These are phyloP conservation scores for Masnerella sp. DNA, from an alignment of 2,888 invertebrate species.

Conservation along the genomic window DNA sequence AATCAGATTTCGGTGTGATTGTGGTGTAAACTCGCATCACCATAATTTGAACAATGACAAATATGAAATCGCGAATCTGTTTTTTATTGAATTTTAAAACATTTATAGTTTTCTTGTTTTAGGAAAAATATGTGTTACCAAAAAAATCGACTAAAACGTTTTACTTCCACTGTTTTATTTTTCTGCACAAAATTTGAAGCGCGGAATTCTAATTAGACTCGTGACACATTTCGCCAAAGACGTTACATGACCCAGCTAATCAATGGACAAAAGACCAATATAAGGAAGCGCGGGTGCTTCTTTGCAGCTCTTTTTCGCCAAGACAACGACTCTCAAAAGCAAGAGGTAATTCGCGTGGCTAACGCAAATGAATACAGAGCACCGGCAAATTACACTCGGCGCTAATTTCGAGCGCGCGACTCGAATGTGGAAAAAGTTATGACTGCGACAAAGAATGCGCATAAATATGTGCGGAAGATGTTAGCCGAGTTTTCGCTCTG, in stretches of 20 bases:
- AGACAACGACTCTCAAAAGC: conserved; percentile 44
- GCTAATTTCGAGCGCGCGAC: conserved; percentile 33
- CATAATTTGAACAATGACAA: too few species aligned
- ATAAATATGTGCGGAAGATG: conserved; percentile 11
- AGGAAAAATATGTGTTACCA: too few species aligned
- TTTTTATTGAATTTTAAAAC: too few species aligned
- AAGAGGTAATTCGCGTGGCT: conserved; percentile 44
- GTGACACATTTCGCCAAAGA: conserved; percentile 25
- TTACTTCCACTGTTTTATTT: too few species aligned
- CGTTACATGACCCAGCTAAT: conserved; percentile 28
- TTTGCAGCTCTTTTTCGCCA: conserved; percentile 22
- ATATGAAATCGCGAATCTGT: too few species aligned
- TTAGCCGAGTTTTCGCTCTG: conserved; percentile 12
- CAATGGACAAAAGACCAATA: conserved; percentile 41
- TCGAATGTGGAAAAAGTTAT: conserved; percentile 43
- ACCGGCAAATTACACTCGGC: conserved; percentile 39
- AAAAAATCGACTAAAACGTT: too few species aligned
- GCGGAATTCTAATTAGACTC: conserved; percentile 28
- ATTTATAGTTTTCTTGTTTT: too few species aligned
- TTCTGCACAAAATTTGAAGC: background rate
- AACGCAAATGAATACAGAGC: conserved; percentile 44
- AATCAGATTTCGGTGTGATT: too few species aligned
- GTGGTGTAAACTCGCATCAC: too few species aligned
- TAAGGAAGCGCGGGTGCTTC: conserved; percentile 17
- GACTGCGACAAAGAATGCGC: conserved; percentile 11